These are phyloP conservation scores for Eupeodes luniger DNA, from an alignment of 2,888 invertebrate species.

Conservation along the genomic window DNA sequence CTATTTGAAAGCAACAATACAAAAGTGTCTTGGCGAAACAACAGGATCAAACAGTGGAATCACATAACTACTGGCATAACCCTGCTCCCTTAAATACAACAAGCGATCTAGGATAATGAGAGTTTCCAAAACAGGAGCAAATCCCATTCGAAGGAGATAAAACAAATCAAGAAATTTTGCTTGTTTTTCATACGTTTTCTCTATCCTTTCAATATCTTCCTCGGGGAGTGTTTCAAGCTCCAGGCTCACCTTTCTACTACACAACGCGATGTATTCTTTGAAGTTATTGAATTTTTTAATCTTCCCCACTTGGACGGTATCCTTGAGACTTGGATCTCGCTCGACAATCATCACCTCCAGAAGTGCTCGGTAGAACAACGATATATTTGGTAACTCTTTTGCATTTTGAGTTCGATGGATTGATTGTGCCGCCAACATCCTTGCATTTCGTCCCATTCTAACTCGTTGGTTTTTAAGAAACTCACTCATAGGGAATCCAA, in stretches of 20 bases:
- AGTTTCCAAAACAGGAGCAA: constrained; percentile 92
- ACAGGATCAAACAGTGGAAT: constrained; percentile 93
- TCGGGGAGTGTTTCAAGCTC: constrained; percentile 82
- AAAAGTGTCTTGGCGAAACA: constrained; percentile 89
- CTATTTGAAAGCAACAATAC: constrained; percentile 78
- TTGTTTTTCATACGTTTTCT: constrained; percentile 83
- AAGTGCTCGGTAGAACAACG: constrained; percentile 91
- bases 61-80: constrained; percentile 86
- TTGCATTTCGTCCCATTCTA: constrained; percentile 89
- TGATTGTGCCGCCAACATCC: constrained; percentile 94
- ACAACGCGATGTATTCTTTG: constrained; percentile 88
- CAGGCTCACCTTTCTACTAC: constrained; percentile 86
- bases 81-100: constrained; percentile 89
- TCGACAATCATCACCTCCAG: constrained; percentile 87
- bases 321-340: constrained; percentile 82
- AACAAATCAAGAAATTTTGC: constrained; percentile 89
- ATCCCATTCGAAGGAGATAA: constrained; percentile 90
- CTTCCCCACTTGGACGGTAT: constrained; percentile 86
- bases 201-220: constrained; percentile 84
- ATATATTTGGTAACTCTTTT: constrained; percentile 86
- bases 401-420: constrained; percentile 88
- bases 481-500: constrained; percentile 89
- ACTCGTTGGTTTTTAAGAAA: constrained; percentile 85
- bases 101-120: constrained; percentile 93
- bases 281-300: constrained; percentile 88